phyloP scores from a whole-genome alignment of 2,797 vertebrate species.

The Pseudochromis fuscus region DNA sequence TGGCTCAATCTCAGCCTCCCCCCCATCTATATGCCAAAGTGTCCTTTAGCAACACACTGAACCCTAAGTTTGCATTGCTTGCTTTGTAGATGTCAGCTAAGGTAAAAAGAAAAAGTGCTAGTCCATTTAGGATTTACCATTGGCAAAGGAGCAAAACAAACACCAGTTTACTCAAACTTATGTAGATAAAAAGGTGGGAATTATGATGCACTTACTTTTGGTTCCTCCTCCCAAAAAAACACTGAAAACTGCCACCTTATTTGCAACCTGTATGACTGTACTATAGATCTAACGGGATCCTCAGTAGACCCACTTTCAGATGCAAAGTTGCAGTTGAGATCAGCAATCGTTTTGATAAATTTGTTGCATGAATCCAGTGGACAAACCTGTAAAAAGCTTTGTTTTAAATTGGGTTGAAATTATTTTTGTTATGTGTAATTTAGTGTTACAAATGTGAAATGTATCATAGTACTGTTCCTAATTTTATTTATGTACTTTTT shows the following conservation, averaged over 20 bases:
- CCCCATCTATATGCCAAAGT: too few species aligned
- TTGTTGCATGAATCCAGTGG: neutral
- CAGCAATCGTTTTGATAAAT: neutral
- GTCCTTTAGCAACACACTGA: too few species aligned
- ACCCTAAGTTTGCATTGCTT: too few species aligned
- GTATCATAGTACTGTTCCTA: neutral
- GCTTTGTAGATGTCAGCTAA: too few species aligned
- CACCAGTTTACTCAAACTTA: neutral
- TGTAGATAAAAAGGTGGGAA: neutral
- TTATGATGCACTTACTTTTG: neutral
- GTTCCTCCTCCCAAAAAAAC: neutral
- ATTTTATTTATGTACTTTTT: constrained; percentile 16
- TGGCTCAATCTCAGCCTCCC: too few species aligned
- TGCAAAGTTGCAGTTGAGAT: neutral
- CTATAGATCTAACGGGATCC: too few species aligned
- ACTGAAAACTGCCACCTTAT: neutral
- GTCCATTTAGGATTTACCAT: too few species aligned
- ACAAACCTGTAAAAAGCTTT: neutral
- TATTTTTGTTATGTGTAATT: neutral
- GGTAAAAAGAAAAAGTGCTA: too few species aligned
- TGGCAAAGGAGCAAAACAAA: neutral
- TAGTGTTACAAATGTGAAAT: neutral
- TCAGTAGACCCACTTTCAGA: neutral
- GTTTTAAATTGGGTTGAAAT: constrained; percentile 3
- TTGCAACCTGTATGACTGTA: neutral